Conservation (phyloP, 2,797 vertebrate genomes). For the Podargus strigoides region DNA sequence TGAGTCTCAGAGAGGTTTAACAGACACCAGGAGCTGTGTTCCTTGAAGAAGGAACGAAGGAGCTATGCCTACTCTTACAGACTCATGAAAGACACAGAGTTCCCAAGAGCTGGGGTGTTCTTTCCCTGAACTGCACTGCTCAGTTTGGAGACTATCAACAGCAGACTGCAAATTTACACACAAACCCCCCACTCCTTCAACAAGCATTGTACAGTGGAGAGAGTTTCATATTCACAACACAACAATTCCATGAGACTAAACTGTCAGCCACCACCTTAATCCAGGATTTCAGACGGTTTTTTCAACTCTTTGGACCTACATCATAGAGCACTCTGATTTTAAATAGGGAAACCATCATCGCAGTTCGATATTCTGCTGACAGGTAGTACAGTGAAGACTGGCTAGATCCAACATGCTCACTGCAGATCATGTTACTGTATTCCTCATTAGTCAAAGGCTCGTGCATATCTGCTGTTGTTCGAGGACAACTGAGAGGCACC, state of each 20-base stretch:
- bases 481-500: not conserved
- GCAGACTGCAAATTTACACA: not conserved
- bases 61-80: not conserved
- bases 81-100: not conserved
- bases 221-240: not conserved
- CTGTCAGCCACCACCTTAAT: not conserved
- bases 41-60: not conserved
- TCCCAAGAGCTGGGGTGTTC: not conserved
- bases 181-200: not conserved
- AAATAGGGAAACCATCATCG: not conserved
- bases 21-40: not conserved
- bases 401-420: fast-evolving
- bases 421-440: not conserved
- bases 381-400: not conserved
- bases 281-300: not conserved
- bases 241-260: not conserved
- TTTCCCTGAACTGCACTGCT: not conserved
- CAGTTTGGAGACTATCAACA: not conserved
- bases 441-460: not conserved
- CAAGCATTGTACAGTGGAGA: not conserved
- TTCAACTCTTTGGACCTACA: not conserved
- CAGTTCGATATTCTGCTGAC: not conserved
- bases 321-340: not conserved
- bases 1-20: not conserved
- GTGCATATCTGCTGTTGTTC: not conserved